Evolutionary conservation across 2,888 invertebrate species (phyloP).

Genomic region (Onthophagus sagittarius): DNA sequence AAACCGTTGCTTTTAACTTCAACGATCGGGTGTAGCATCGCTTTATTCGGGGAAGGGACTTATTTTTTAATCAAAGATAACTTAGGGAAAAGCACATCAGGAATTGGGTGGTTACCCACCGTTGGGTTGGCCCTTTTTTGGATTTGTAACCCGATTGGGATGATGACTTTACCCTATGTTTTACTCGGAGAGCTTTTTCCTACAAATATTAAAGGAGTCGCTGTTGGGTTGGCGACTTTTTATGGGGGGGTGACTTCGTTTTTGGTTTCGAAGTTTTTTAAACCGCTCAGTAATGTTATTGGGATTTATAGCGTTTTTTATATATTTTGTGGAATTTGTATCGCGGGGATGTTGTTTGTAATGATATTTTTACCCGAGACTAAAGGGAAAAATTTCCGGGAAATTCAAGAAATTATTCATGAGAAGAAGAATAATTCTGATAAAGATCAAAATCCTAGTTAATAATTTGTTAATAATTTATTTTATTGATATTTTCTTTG

Average conservation of each 20-base stretch:
- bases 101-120: slow-evolving; percentile 53
- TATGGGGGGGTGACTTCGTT: slow-evolving; percentile 56
- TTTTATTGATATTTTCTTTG: too few relatives aligned
- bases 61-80: slow-evolving; percentile 55
- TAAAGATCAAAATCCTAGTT: too few relatives aligned
- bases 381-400: slow-evolving; percentile 58
- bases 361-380: slow-evolving; percentile 60
- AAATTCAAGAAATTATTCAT: slow-evolving; percentile 56
- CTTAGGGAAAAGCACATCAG: slow-evolving; percentile 42
- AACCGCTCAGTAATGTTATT: slow-evolving; percentile 53
- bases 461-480: too few relatives aligned
- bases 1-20: slow-evolving; percentile 54
- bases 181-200: slow-evolving; percentile 62
- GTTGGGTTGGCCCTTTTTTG: slow-evolving; percentile 56
- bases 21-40: slow-evolving; percentile 53
- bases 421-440: slow-evolving; percentile 24
- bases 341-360: slow-evolving; percentile 56
- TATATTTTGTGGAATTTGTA: slow-evolving; percentile 55
- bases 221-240: slow-evolving; percentile 57
- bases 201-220: slow-evolving; percentile 59
- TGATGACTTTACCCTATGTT: slow-evolving; percentile 59
- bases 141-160: slow-evolving; percentile 56
- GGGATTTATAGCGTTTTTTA: slow-evolving; percentile 58
- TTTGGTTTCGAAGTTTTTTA: slow-evolving; percentile 57
- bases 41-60: slow-evolving; percentile 51